Evolutionary conservation across 2,888 invertebrate genomes (phyloP), one percentile per base, ranked within the genome.

Genomic region (Trissonchulus latispiculum): DNA sequence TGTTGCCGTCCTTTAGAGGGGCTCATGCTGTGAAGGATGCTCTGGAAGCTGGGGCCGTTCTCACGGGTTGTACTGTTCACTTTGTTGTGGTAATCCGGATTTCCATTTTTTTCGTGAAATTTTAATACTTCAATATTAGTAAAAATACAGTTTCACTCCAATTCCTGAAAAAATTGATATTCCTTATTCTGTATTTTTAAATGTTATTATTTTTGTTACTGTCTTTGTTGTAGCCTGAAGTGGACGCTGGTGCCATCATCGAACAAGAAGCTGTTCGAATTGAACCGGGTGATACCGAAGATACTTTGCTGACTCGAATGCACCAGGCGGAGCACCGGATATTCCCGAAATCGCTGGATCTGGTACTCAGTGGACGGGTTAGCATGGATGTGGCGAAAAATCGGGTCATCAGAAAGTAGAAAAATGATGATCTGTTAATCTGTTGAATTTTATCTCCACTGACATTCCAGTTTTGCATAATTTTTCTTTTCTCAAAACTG

Each of bases 31-130:
- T 93, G 81, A 86, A 87, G 76, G 91, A 93, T 83, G 96, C 92
- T 1, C 84, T 99, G 29, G 89, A 90, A 73, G 90, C 93, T 3
- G 91, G 93, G 0, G 96, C 93, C 76, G 85, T 87, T 73, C 87
- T 94, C 78, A 89, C 91, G 64, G 97, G 97, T 31, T 97, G 96
- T 82, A 92, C 94, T 0, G 92, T 95, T 23, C 97, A 99, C 84
- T 96, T 93, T 84, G 96, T 97, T 2, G 92, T 91, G 84, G 95
- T 93, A 85, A 87, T 88, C 81, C 29, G 36, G 36, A 73, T 64
- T 28, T 23, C 18, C 18, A 15, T 28, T 28, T 66, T 66, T 18
- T 66, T 15, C 28, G n/a, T 66, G 28, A n/a, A 66, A 66, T 23
- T 29, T n/a, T n/a, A n/a, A n/a, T n/a, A n/a, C n/a, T n/a, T n/a